Conservation (phyloP, 2,797 vertebrate species). For the Cercopithecus diana region DNA sequence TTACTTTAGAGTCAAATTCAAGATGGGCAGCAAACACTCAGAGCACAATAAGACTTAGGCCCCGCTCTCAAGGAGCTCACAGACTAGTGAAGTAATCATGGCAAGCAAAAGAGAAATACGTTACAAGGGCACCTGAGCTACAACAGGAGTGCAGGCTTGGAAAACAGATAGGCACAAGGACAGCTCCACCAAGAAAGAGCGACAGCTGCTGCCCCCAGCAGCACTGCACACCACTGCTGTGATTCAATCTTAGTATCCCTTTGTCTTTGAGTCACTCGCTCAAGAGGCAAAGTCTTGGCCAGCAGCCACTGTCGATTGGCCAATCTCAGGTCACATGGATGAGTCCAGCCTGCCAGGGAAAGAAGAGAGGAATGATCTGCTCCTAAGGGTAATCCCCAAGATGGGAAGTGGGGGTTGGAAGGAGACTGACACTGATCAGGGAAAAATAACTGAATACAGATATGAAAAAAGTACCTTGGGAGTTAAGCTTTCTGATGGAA, state of each 20-base stretch:
- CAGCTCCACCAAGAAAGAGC: background rate
- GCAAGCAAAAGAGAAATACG: conserved; percentile 31
- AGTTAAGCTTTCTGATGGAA: conserved; percentile 11
- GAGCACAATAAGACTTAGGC: background rate
- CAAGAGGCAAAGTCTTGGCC: conserved; percentile 29
- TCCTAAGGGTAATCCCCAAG: background rate
- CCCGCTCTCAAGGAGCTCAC: background rate
- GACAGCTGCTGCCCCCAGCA: background rate
- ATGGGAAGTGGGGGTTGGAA: background rate
- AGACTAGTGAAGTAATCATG: background rate
- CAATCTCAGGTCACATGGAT: conserved; percentile 46
- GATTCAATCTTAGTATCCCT: conserved; percentile 26
- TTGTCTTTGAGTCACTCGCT: conserved; percentile 32
- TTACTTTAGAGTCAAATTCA: background rate
- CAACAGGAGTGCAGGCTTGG: background rate
- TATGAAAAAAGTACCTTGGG: background rate
- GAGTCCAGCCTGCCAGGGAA: background rate
- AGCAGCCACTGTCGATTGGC: conserved; percentile 1
- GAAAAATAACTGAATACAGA: conserved; percentile 11
- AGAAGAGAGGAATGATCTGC: background rate
- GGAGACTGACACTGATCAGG: background rate
- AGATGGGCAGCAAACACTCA: background rate
- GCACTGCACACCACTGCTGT: background rate
- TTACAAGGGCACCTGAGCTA: background rate
- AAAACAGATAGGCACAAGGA: background rate